phyloP scores from a whole-genome alignment of 2,797 vertebrate species.

The Poecilia velifera region DNA sequence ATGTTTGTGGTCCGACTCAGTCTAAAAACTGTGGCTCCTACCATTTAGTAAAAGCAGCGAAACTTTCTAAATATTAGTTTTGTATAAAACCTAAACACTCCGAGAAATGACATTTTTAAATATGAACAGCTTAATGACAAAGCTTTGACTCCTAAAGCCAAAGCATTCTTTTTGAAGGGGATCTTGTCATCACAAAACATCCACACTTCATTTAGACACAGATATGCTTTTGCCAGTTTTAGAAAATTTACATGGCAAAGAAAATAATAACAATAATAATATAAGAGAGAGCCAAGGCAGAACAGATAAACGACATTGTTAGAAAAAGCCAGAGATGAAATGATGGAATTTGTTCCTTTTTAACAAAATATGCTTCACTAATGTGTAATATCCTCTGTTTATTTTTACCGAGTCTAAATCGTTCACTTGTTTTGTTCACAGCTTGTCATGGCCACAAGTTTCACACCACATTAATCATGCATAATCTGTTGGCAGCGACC shows the following conservation, averaged over 20 bases:
- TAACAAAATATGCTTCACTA: slow-evolving; percentile 60
- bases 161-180: slow-evolving; percentile 15
- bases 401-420: slow-evolving; percentile 68
- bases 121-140: slow-evolving; percentile 7
- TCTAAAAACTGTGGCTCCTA: background rate
- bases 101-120: background rate
- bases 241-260: slow-evolving; percentile 26
- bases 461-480: slow-evolving; percentile 79
- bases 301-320: slow-evolving; percentile 51
- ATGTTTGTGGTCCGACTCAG: background rate
- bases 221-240: slow-evolving; percentile 45
- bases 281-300: slow-evolving; percentile 41
- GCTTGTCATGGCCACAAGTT: slow-evolving; percentile 65
- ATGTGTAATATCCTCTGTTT: slow-evolving; percentile 74
- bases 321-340: slow-evolving; percentile 56
- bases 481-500: slow-evolving; percentile 74
- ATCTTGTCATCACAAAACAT: slow-evolving; percentile 47
- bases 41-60: background rate
- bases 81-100: background rate
- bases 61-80: background rate
- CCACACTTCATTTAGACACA: slow-evolving; percentile 61
- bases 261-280: slow-evolving; percentile 27
- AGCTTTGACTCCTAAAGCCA: slow-evolving; percentile 10
- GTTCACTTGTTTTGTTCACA: slow-evolving; percentile 67
- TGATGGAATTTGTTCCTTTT: slow-evolving; percentile 64